Percentiles rank a stretch among this genome's conserved stretches.
Conservation (phyloP, 2,888 invertebrate species). For the Alloscopus bannaensis region DNA sequence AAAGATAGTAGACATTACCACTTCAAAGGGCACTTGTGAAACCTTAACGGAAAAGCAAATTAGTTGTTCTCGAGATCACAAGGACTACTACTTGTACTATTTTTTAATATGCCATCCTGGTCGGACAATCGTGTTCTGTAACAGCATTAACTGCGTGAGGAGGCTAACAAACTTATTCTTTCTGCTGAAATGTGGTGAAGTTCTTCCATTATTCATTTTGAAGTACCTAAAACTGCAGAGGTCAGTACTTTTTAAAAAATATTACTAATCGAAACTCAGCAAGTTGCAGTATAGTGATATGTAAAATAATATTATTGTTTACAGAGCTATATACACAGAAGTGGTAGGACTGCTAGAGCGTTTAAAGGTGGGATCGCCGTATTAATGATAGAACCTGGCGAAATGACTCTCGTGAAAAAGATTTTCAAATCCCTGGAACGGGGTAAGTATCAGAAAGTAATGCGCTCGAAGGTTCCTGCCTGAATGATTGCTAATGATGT, state of each 20-base stretch:
- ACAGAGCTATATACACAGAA: slow-evolving; percentile 95
- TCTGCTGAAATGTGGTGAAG: slow-evolving; percentile 83
- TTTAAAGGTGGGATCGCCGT: slow-evolving; percentile 92
- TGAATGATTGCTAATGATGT: background rate
- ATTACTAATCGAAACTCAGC: background rate
- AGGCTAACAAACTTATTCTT: slow-evolving; percentile 81
- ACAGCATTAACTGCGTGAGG: slow-evolving; percentile 94
- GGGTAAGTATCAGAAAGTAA: slow-evolving; percentile 78
- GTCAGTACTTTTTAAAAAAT: slow-evolving; percentile 76
- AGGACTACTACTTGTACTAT: slow-evolving; percentile 95
- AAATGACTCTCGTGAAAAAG: slow-evolving; percentile 86
- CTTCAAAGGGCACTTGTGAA: slow-evolving; percentile 87
- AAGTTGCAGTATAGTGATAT: background rate
- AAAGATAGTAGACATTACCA: slow-evolving; percentile 94
- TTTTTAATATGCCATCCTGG: slow-evolving; percentile 90
- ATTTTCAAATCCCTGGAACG: slow-evolving; percentile 89
- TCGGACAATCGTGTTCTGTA: slow-evolving; percentile 94
- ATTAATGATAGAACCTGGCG: slow-evolving; percentile 92
- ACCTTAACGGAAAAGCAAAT: slow-evolving; percentile 90
- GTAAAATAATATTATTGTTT: too few species aligned
- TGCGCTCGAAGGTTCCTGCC: background rate
- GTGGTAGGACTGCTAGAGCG: slow-evolving; percentile 96
- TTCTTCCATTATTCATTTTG: slow-evolving; percentile 94
- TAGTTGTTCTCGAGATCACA: slow-evolving; percentile 85
- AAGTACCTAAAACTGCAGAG: slow-evolving; percentile 95